Conservation (phyloP, 2,888 invertebrate species). For the Chloroclysta siterata region DNA sequence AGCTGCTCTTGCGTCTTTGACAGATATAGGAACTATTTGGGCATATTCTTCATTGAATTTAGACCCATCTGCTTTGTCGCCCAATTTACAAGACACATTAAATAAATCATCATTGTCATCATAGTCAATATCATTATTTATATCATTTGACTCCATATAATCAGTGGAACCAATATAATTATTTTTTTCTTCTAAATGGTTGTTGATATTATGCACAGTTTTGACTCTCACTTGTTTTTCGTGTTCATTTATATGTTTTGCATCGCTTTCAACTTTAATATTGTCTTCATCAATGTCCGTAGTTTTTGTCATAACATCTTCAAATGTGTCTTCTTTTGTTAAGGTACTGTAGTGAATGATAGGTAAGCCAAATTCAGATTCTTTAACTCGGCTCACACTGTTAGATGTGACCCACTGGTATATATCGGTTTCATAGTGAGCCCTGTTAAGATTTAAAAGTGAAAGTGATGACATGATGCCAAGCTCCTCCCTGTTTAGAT, state of each 20-base stretch:
- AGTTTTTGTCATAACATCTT: conserved; percentile 41
- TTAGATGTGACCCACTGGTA: conserved; percentile 56
- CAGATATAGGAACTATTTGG: conserved; percentile 62
- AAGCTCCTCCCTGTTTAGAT: conserved; percentile 54
- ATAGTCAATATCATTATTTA: conserved; percentile 32
- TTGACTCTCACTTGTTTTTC: conserved; percentile 1
- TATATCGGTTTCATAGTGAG: conserved; percentile 58
- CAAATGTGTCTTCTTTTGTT: conserved; percentile 52
- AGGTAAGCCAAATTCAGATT: conserved; percentile 56
- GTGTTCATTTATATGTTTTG: neutral
- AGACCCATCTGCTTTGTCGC: conserved; percentile 59
- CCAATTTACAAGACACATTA: conserved; percentile 25
- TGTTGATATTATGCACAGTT: neutral
- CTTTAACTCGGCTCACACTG: conserved; percentile 24
- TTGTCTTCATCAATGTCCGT: conserved; percentile 37
- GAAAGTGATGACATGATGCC: conserved; percentile 59
- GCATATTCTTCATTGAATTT: conserved; percentile 72
- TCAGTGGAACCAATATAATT: conserved; percentile 8
- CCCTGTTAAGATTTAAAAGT: conserved; percentile 52
- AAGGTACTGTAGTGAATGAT: conserved; percentile 60
- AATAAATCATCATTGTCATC: conserved; percentile 34
- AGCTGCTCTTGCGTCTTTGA: conserved; percentile 69
- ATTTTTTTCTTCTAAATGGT: conserved; percentile 11
- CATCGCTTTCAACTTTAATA: conserved; percentile 40
- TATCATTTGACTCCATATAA: conserved; percentile 34